phyloP scores from a whole-genome alignment of 2,888 invertebrate genomes.

The Agonopterix subpropinquella region DNA sequence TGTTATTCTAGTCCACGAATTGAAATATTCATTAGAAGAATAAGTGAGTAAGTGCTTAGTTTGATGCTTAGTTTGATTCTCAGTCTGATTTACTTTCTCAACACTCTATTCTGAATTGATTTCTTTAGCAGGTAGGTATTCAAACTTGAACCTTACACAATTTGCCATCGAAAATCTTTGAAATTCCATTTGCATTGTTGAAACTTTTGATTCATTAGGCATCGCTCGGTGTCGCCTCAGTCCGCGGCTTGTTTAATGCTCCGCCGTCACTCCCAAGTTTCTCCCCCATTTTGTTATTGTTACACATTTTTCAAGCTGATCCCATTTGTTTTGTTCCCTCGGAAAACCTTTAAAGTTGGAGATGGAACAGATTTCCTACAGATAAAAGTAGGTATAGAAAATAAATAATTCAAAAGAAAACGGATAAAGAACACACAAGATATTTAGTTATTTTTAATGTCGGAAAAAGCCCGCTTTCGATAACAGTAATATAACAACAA shows the following conservation, averaged over 20 bases:
- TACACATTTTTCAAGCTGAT: constrained; percentile 55
- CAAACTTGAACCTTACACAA: constrained; percentile 4
- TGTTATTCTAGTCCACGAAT: no score
- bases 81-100: no score
- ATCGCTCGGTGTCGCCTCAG: constrained; percentile 22
- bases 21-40: no score
- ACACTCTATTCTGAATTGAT: no score
- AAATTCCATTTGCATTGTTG: constrained; percentile 29
- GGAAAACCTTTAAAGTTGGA: constrained; percentile 37
- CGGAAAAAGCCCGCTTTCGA: background rate
- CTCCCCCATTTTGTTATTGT: constrained; percentile 49
- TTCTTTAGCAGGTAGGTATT: constrained; percentile 1
- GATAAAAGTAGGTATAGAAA: background rate
- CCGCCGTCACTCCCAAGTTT: constrained; percentile 54
- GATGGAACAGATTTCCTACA: constrained; percentile 30
- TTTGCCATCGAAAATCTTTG: constrained; percentile 14
- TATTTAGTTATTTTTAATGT: background rate
- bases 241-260: constrained; percentile 44
- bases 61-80: no score
- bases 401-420: no score
- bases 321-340: constrained; percentile 46
- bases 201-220: constrained; percentile 48
- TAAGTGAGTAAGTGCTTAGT: no score
- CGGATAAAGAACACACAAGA: background rate
- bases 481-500: background rate